phyloP scores from a whole-genome alignment of 2,797 vertebrate species.

The Lacerta bilineata region DNA sequence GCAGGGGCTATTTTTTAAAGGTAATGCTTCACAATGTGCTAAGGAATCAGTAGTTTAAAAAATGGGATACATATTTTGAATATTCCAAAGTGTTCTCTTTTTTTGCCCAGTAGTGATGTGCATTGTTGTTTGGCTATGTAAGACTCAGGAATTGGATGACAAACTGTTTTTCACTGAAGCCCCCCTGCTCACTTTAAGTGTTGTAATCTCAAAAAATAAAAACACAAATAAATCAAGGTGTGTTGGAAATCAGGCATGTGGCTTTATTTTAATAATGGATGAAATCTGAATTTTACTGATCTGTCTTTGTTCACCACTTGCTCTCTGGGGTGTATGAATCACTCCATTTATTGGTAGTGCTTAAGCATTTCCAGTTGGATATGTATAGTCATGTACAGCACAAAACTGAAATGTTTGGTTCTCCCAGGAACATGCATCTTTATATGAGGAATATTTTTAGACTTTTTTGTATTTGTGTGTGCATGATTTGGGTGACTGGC shows the following conservation, averaged over 20 bases:
- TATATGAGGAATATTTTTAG: neutral
- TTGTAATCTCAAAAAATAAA: constrained; percentile 52
- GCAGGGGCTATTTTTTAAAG: constrained; percentile 8
- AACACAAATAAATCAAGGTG: constrained; percentile 60
- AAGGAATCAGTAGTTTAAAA: neutral
- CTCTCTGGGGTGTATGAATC: constrained; percentile 66
- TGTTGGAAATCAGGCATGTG: constrained; percentile 58
- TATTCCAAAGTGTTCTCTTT: neutral
- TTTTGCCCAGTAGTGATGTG: constrained; percentile 35
- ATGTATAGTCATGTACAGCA: constrained; percentile 21
- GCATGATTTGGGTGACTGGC: neutral
- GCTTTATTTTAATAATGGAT: constrained; percentile 68
- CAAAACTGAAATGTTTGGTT: constrained; percentile 33
- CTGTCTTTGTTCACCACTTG: constrained; percentile 59
- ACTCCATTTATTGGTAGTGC: constrained; percentile 56
- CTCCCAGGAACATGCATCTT: neutral
- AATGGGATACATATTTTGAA: constrained; percentile 29
- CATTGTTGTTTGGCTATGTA: constrained; percentile 24
- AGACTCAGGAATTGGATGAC: constrained; percentile 11
- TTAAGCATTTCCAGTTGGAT: constrained; percentile 62
- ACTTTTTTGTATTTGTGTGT: neutral
- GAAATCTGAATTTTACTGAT: constrained; percentile 61
- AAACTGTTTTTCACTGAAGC: constrained; percentile 38
- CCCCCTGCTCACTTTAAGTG: constrained; percentile 49
- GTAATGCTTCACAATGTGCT: constrained; percentile 12